A percentile compares a stretch with the other conserved stretches of the same genome.
phyloP scores from a whole-genome alignment of 2,113 vertebrate species.

The Charadrius vociferus region DNA sequence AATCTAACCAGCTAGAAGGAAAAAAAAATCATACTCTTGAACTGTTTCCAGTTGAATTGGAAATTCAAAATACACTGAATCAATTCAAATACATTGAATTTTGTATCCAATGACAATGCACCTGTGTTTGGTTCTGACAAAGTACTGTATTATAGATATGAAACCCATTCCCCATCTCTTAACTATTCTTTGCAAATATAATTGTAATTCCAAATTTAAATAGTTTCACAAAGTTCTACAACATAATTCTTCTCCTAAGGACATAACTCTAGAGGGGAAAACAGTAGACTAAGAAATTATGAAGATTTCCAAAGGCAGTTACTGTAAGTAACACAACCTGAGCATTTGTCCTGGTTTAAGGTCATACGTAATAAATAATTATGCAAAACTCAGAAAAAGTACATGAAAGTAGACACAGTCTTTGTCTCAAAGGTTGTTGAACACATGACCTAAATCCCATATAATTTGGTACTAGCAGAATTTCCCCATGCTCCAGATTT shows the following conservation, averaged over 20 bases:
- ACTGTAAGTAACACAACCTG: neutral
- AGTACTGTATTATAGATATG: neutral
- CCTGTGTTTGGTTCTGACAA: neutral
- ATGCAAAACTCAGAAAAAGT: neutral
- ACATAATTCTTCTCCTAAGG: neutral
- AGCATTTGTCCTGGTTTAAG: neutral
- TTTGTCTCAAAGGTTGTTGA: neutral
- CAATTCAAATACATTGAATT: too few species aligned
- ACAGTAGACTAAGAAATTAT: neutral
- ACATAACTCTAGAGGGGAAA: neutral
- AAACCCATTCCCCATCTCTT: neutral
- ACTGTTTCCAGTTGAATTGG: neutral
- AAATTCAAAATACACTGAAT: too few species aligned
- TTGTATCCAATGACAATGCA: neutral
- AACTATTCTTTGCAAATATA: neutral
- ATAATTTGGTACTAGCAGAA: neutral
- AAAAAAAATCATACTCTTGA: neutral
- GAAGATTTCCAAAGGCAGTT: neutral
- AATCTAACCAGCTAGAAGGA: neutral
- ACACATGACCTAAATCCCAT: rapidly evolving
- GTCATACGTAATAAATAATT: neutral
- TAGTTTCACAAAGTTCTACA: neutral
- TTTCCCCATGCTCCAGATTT: neutral
- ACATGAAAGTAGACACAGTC: neutral
- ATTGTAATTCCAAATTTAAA: neutral